Conservation (phyloP, 2,888 invertebrate genomes). For the Suillia variegata region DNA sequence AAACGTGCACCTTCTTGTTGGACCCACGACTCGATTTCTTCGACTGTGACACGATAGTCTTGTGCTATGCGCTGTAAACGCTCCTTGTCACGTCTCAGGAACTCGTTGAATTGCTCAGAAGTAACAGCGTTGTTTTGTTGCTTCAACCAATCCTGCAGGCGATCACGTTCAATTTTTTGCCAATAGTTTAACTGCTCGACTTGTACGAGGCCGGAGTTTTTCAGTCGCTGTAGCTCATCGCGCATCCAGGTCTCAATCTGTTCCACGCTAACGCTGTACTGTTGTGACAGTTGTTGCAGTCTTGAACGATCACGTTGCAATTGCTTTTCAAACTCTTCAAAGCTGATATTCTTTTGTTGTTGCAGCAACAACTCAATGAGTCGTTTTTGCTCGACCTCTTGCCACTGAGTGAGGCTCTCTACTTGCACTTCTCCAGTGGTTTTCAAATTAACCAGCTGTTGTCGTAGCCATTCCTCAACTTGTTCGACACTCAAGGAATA, state of each 20-base stretch:
- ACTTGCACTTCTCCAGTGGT: constrained; percentile 50
- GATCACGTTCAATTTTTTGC: constrained; percentile 50
- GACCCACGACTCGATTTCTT: constrained; percentile 55
- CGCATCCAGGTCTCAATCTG: constrained; percentile 51
- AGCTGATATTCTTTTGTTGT: constrained; percentile 45
- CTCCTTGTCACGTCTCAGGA: constrained; percentile 45
- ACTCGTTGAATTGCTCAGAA: constrained; percentile 45
- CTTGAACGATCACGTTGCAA: constrained; percentile 43
- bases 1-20: constrained; percentile 50
- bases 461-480: constrained; percentile 52
- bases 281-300: constrained; percentile 44
- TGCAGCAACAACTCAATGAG: constrained; percentile 50
- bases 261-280: constrained; percentile 48
- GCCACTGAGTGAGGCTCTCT: constrained; percentile 54
- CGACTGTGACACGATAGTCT: constrained; percentile 51
- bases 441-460: constrained; percentile 52
- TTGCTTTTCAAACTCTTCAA: constrained; percentile 47
- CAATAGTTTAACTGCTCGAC: constrained; percentile 47
- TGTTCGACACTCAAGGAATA: constrained; percentile 54
- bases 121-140: constrained; percentile 44
- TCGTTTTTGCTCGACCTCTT: constrained; percentile 47
- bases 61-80: constrained; percentile 46
- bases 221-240: constrained; percentile 43
- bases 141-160: constrained; percentile 46
- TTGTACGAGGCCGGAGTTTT: constrained; percentile 45